A percentile compares a stretch with the other conserved stretches of the same genome.
Evolutionary conservation across 2,797 vertebrate genomes (phyloP).

Genomic region (Carapus acus): DNA sequence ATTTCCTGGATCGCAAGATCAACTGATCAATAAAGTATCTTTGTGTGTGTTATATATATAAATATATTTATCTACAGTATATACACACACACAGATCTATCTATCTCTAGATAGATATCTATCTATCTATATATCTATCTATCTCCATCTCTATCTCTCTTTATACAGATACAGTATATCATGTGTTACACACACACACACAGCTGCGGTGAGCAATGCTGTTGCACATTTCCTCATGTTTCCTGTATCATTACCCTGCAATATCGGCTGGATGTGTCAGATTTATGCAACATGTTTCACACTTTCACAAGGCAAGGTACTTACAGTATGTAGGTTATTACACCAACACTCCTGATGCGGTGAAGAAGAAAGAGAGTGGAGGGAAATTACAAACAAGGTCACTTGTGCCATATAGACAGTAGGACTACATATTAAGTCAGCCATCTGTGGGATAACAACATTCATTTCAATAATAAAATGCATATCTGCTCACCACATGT

Average conservation of each 20-base stretch:
- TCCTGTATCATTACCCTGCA: not conserved
- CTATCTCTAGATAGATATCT: no score
- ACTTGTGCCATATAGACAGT: not conserved
- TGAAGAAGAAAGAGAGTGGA: constrained; percentile 2
- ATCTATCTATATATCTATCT: no score
- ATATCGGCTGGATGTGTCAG: not conserved
- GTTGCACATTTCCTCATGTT: no score
- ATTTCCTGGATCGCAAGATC: no score
- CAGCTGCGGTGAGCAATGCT: not conserved
- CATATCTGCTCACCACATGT: constrained; percentile 89
- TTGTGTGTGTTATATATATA: no score
- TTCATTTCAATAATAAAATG: no score
- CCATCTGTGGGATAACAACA: no score
- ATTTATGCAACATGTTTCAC: not conserved
- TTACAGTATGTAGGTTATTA: constrained; percentile 78
- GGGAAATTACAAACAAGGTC: not conserved
- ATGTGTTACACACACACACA: not conserved
- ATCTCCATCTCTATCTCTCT: no score
- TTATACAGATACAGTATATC: no score
- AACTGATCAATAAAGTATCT: no score
- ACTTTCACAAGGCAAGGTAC: constrained; percentile 42
- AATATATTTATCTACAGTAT: no score
- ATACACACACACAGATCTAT: no score
- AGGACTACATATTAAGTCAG: not conserved
- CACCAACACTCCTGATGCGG: constrained; percentile 70